phyloP scores from a whole-genome alignment of 2,113 vertebrate genomes.

The Mustela nigripes region DNA sequence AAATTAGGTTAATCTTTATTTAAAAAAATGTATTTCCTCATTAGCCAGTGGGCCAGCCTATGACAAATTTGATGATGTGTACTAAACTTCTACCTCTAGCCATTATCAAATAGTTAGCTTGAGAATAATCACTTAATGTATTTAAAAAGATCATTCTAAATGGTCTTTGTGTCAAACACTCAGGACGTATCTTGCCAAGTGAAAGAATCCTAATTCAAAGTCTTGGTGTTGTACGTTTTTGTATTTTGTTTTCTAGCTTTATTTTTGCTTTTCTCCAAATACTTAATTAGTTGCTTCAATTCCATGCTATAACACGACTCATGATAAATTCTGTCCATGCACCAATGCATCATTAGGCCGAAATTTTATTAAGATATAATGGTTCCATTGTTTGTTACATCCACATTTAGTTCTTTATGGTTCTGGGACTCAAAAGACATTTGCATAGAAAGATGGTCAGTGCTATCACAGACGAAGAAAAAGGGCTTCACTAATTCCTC shows the following conservation, averaged over 20 bases:
- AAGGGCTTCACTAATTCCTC: background rate
- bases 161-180: background rate
- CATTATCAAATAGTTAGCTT: background rate
- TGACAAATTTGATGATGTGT: background rate
- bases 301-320: background rate
- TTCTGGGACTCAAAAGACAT: background rate
- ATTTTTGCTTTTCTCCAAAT: background rate
- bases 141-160: background rate
- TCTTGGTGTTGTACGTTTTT: background rate
- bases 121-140: background rate
- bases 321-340: background rate
- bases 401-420: background rate
- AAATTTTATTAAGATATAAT: background rate
- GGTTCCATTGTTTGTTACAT: background rate
- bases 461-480: background rate
- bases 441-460: background rate
- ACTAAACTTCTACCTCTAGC: background rate
- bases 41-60: background rate
- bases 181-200: background rate
- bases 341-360: background rate
- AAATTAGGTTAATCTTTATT: slow-evolving; percentile 1
- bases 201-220: background rate
- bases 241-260: background rate
- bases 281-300: background rate
- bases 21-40: background rate